Evolutionary conservation across 2,888 invertebrate genomes (phyloP).

Genomic region (Agrotis segetum): DNA sequence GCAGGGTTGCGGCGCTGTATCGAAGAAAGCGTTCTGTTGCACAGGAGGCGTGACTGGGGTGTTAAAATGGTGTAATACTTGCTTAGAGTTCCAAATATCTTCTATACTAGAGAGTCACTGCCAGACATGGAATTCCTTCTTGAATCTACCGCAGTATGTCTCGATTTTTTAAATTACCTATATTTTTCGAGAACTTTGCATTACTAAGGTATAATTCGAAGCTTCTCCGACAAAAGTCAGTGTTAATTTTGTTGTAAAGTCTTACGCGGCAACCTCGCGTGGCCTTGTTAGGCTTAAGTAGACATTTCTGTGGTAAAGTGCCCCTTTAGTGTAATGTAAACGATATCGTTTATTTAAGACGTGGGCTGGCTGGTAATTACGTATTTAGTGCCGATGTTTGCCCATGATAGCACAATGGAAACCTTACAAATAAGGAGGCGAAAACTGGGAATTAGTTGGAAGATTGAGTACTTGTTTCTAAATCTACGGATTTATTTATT

Average conservation of each 20-base stretch:
- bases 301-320: conserved; percentile 50
- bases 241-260: conserved; percentile 53
- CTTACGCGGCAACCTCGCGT: conserved; percentile 40
- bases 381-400: conserved; percentile 42
- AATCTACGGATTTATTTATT: too few species aligned
- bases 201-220: conserved; percentile 69
- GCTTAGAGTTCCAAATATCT: conserved; percentile 40
- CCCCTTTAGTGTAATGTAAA: conserved; percentile 47
- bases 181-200: conserved; percentile 67
- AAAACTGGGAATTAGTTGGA: neutral
- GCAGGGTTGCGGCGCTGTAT: conserved; percentile 48
- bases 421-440: conserved; percentile 15
- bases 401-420: conserved; percentile 24
- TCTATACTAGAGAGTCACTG: conserved; percentile 43
- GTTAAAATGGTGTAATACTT: conserved; percentile 28
- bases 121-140: conserved; percentile 55
- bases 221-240: conserved; percentile 40
- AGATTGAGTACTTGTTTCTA: neutral
- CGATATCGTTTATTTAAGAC: conserved; percentile 56
- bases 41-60: conserved; percentile 56
- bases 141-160: conserved; percentile 55
- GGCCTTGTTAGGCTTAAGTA: conserved; percentile 50
- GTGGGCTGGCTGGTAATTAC: conserved; percentile 53
- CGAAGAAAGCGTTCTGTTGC: conserved; percentile 45
- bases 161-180: conserved; percentile 68